These are phyloP conservation scores for Mercenaria mercenaria DNA, from an alignment of 1,140 invertebrate species.

Conservation along the genomic window DNA sequence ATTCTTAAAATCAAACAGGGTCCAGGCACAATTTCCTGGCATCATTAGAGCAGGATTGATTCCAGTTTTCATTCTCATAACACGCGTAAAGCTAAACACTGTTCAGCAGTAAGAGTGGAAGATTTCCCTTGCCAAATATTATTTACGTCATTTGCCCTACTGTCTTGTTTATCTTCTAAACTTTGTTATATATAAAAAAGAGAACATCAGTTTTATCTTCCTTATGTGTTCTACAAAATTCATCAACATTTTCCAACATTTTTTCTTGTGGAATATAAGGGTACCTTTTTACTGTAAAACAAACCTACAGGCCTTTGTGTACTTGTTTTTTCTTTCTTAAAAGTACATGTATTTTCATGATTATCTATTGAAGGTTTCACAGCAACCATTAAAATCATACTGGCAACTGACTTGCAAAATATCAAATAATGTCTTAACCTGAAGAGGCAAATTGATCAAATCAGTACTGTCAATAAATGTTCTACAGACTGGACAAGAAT, in stretches of 20 bases:
- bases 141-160: neutral
- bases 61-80: neutral
- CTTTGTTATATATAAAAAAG: slow-evolving; percentile 9
- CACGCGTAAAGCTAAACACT: neutral
- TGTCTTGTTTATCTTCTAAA: neutral
- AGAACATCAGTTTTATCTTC: slow-evolving; percentile 2
- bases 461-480: neutral
- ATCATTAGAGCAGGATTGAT: no score
- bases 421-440: neutral
- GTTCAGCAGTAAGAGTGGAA: no score
- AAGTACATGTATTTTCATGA: neutral
- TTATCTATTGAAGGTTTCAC: neutral
- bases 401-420: neutral
- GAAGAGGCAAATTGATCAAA: no score
- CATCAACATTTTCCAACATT: neutral
- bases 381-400: neutral
- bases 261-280: neutral
- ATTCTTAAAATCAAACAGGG: no score
- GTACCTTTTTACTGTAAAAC: neutral
- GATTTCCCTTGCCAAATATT: neutral
- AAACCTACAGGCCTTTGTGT: neutral
- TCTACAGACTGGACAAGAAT: neutral
- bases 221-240: neutral
- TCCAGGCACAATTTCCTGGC: no score
- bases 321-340: neutral